Evolutionary conservation across 2,113 vertebrate species (phyloP).

Genomic region (Mesoclemmys tuberculata): DNA sequence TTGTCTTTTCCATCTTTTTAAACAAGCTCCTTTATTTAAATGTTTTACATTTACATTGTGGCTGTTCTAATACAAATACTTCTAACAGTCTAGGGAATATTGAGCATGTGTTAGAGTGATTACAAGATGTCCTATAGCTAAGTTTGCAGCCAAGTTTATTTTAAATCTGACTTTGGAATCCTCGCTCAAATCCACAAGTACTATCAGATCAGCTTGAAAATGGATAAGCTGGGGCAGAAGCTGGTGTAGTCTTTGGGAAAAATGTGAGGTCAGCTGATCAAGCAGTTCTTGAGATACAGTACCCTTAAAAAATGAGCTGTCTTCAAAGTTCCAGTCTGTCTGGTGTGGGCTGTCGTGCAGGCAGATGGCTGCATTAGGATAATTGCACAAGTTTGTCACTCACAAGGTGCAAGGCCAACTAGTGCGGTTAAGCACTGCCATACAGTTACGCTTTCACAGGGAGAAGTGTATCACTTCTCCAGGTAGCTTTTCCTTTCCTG

Average conservation of each 20-base stretch:
- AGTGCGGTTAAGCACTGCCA: conserved; percentile 3
- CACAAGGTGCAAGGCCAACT: conserved; percentile 1
- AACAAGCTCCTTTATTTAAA: neutral
- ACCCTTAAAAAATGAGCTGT: rapidly evolving
- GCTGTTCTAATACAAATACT: neutral
- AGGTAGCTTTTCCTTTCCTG: neutral
- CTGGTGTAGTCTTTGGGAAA: neutral
- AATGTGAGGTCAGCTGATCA: neutral
- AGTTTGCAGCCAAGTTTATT: neutral
- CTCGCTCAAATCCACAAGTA: neutral
- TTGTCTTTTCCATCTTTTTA: neutral
- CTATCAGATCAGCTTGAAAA: neutral
- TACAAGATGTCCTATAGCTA: neutral
- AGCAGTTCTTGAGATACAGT: neutral
- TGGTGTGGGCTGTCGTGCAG: neutral
- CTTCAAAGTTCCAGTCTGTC: neutral
- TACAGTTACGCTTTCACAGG: conserved; percentile 6
- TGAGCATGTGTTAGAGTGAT: neutral
- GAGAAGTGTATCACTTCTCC: neutral
- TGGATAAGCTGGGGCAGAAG: neutral
- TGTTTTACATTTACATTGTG: neutral
- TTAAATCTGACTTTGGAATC: neutral
- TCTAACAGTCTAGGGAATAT: neutral
- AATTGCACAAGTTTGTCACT: conserved; percentile 9
- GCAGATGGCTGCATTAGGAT: conserved; percentile 29